Percentiles rank a stretch among this genome's conserved stretches.
Conservation (phyloP, 2,113 vertebrate species). For the Promerops cafer region DNA sequence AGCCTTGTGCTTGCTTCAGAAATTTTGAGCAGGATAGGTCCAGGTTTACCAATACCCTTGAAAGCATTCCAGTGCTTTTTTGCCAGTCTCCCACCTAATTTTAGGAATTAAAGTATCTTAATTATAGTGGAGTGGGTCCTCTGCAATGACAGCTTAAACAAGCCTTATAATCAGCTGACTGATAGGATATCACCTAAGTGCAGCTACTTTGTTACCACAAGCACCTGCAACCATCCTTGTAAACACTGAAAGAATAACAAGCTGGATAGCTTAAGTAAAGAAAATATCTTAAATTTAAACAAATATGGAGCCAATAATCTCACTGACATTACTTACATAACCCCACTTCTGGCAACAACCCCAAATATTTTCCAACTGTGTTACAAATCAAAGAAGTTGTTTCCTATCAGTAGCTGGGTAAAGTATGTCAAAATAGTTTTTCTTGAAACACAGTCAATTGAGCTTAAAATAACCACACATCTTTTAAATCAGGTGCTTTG, state of each 20-base stretch:
- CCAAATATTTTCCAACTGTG: background rate
- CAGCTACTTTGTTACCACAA: background rate
- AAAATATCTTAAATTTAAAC: background rate
- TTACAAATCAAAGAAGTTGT: background rate
- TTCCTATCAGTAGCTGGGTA: background rate
- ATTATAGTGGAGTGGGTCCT: background rate
- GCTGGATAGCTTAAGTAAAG: background rate
- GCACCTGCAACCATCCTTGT: background rate
- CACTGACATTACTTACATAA: background rate
- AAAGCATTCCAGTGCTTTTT: background rate
- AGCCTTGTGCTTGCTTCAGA: background rate
- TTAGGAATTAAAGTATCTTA: background rate
- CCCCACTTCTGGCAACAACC: background rate
- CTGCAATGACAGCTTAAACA: background rate
- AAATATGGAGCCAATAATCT: background rate
- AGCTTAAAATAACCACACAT: background rate
- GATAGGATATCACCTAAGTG: background rate
- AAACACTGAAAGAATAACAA: background rate
- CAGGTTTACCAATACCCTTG: background rate
- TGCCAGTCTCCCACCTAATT: background rate
- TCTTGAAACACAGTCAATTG: background rate
- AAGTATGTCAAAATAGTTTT: background rate
- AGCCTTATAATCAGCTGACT: background rate
- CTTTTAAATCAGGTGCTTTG: background rate
- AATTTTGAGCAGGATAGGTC: background rate